These are phyloP conservation scores for Martes martes DNA, from an alignment of 2,113 vertebrate species.

Conservation along the genomic window DNA sequence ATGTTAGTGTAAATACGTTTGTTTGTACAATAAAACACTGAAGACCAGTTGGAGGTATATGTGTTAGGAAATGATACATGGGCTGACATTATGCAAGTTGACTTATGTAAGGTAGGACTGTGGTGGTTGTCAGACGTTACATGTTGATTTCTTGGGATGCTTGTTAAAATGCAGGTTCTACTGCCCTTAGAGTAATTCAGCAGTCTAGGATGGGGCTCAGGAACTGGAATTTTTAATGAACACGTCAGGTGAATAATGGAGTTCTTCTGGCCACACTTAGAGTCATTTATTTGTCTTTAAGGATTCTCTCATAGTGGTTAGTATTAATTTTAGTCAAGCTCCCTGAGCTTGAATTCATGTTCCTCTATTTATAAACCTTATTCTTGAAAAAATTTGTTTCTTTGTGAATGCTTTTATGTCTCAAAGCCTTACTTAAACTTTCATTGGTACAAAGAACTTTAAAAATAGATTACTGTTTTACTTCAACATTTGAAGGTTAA, in stretches of 20 bases:
- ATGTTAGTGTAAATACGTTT: not conserved
- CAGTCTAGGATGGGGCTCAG: not conserved
- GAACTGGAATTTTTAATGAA: constrained; percentile 18
- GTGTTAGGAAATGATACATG: not conserved
- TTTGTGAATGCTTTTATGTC: constrained; percentile 27
- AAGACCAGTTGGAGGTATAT: not conserved
- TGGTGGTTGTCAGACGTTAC: not conserved
- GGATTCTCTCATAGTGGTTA: not conserved
- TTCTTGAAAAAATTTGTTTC: constrained; percentile 32
- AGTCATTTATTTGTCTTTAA: not conserved
- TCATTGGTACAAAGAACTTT: not conserved
- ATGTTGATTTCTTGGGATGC: not conserved
- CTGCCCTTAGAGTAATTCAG: not conserved
- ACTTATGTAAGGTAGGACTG: not conserved
- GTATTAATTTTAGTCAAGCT: not conserved
- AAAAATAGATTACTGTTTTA: constrained; percentile 34
- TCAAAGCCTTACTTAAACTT: constrained; percentile 20
- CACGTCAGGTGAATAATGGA: not conserved
- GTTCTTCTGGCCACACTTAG: not conserved
- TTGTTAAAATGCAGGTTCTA: not conserved
- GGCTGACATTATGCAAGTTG: not conserved
- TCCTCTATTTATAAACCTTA: not conserved
- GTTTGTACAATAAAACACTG: not conserved
- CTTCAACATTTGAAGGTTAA: not conserved
- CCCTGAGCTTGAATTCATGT: not conserved